Base-by-base conservation (phyloP, 2,797 vertebrate species). In the Paramormyrops hopkinsi region DNA sequence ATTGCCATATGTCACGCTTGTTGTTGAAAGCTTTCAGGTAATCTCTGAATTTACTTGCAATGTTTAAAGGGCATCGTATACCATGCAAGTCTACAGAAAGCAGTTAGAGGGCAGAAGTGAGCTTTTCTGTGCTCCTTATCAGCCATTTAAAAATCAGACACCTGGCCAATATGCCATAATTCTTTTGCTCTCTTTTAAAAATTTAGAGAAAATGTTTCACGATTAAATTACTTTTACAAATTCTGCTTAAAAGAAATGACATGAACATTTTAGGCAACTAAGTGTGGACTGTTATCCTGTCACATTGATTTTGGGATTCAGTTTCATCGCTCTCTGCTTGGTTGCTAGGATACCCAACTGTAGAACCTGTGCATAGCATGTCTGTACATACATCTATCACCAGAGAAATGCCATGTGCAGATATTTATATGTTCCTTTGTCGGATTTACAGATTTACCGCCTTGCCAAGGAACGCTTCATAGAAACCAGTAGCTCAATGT, bases 21-120 rank as follows among this genome's bases (percentile, higher is more conserved):
- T 11, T 59, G 53, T 87, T 87, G 6, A 56, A 33, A 51, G 25
- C 53, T 87, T 87, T 56, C 51, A 87, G 86, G 86, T 87, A 59
- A 41, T 87, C 85, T 44, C 8, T 87, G 86, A 37, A 41, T 12
- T 59, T n/a, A 51, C 53, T 59, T 14, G 29, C 37, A 33, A 59
- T 86, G 84, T 53, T 54, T 86, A 86, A 51, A 85, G 46, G 69
- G 69, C 69, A 37, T 50, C 2, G 9, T 85, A 48, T 25, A 11
- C 82, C 9, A 7, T 48, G 82, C 22, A 46, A 85, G 25, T 50
- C 82, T 85, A 14, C 19, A 29, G n/a, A 85, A 85, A 14, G 44
- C 82, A 25, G 82, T 29, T 85, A 50, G 82, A 14, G 46, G 44
- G n/a, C 82, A 84, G 44, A 25, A 25, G 8, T 84, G 46, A 48